phyloP scores from a whole-genome alignment of 2,797 vertebrate species.

The Cossypha heuglini region DNA sequence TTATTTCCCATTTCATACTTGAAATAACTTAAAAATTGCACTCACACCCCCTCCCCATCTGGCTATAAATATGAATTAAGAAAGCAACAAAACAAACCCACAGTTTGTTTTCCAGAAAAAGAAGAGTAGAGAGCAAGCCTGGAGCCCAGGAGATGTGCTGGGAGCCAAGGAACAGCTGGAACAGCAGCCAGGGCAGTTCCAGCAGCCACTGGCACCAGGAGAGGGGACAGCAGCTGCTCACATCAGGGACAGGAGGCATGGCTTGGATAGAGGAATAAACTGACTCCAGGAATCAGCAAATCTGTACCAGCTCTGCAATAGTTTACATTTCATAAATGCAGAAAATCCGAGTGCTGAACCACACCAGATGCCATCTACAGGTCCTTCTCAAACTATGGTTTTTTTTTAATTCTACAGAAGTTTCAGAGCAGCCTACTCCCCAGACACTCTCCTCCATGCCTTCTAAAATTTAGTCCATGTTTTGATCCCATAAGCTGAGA shows the following conservation, averaged over 20 bases:
- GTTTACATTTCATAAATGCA: neutral
- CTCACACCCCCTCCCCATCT: neutral
- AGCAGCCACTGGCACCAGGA: neutral
- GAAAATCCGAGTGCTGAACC: neutral
- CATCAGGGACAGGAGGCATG: neutral
- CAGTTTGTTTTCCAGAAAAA: neutral
- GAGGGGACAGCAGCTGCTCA: neutral
- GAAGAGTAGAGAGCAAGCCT: neutral
- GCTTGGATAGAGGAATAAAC: neutral
- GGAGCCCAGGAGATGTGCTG: neutral
- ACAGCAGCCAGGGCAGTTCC: neutral
- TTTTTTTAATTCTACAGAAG: neutral
- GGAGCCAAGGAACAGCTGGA: rapidly evolving
- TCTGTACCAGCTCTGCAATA: neutral
- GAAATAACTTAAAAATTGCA: neutral
- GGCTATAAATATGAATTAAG: neutral
- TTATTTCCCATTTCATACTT: neutral
- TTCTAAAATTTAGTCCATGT: neutral
- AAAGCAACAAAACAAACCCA: neutral
- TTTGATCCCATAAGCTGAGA: neutral
- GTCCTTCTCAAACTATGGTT: neutral
- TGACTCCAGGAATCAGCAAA: neutral
- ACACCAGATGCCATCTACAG: neutral
- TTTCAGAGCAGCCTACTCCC: neutral
- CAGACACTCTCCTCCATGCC: neutral